These are phyloP conservation scores for Diplolepis rosae DNA, from an alignment of 2,888 invertebrate species.

Conservation along the genomic window DNA sequence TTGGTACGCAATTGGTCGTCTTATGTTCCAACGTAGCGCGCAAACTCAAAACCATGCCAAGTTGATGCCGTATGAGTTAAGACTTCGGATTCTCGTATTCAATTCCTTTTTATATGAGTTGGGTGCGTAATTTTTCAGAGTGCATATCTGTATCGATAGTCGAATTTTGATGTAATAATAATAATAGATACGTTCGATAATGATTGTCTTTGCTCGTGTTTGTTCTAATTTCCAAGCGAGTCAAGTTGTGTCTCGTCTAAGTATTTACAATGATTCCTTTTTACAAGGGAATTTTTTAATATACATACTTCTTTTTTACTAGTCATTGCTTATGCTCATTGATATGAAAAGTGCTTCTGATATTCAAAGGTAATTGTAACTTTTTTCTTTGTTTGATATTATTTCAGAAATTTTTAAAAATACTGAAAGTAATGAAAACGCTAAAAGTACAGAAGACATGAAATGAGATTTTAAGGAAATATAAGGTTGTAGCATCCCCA, in stretches of 20 bases:
- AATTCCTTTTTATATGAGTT: background rate
- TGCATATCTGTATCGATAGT: conserved; percentile 8
- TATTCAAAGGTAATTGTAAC: conserved; percentile 1
- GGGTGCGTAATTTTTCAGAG: conserved; percentile 1
- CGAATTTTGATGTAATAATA: conserved; percentile 17
- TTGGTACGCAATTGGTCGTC: too few species aligned
- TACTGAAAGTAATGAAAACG: background rate
- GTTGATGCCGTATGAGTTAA: too few species aligned
- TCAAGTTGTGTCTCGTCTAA: background rate
- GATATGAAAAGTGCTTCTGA: background rate
- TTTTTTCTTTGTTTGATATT: background rate
- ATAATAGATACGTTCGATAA: conserved; percentile 23
- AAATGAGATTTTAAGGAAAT: background rate
- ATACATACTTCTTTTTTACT: background rate
- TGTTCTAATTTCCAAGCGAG: conserved; percentile 9
- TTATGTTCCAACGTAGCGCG: too few species aligned
- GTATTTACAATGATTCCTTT: conserved; percentile 12
- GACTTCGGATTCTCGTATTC: background rate
- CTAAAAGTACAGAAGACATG: background rate
- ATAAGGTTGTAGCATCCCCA: background rate
- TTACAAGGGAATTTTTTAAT: background rate
- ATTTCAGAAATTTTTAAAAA: background rate
- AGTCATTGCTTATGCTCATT: background rate
- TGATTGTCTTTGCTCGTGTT: conserved; percentile 16
- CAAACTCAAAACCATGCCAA: too few species aligned